Base-by-base conservation (phyloP, 2,888 invertebrate species). In the Ectobius pallidus region DNA sequence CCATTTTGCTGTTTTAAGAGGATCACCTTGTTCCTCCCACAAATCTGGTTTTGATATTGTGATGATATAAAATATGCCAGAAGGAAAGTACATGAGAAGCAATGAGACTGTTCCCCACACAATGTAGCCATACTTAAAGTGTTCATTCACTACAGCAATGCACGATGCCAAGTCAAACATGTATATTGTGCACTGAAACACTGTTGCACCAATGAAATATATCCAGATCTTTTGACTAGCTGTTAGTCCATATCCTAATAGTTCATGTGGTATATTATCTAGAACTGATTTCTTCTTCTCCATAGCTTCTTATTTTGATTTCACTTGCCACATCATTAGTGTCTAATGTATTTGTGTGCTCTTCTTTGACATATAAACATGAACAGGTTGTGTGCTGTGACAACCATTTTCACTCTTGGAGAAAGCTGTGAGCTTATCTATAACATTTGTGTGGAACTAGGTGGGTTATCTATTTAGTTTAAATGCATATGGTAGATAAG, bases 91-190 rank as follows among this genome's bases (percentile, higher is more conserved):
- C 76, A 87, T 81, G 44, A 87, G 79, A 55, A 82, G 79, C 20
- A 87, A 69, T 0, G 87, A 87, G 11, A 85, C 78, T 42, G 82
- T 81, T 1, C 83, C 87, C 73, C 71, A 73, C 3, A 25, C 30
- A 62, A 14, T 46, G 39, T 69, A 22, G 14, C 67, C 69, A 22
- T 39, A 44, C 42, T 62, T 20, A 44, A 49, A 73, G 79, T 92
- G 90, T 79, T 90, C 88, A 75, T 86, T 85, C 67, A 90, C 86
- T 1, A 92, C 85, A 0, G 89, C 88, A 34, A 90, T 80, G 80
- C 93, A 93, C 52, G 87, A 87, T 20, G 90, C 87, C 46, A 91
- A 88, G 69, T 92, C 85, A 3, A 89, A 83, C 42, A 92, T 84
- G 78, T 91, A 94, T 32, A 92, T 81, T 1, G 89, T 75, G 55